A percentile compares a stretch with the other conserved stretches of the same genome.
phyloP scores from a whole-genome alignment of 2,888 invertebrate genomes.

The Gnatocerus cornutus region DNA sequence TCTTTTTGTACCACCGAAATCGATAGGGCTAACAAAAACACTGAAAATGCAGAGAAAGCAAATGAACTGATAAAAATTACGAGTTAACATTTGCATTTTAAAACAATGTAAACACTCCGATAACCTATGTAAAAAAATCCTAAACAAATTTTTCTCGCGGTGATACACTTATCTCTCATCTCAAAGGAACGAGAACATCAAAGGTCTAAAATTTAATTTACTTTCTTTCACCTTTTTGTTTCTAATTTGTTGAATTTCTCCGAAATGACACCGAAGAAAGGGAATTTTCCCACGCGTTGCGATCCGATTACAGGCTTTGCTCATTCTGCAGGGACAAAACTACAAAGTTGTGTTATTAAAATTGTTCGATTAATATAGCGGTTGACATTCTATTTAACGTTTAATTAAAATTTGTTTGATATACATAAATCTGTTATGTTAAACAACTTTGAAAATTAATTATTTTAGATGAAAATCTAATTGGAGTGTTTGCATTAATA shows the following conservation, averaged over 20 bases:
- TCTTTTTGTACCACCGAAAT: too few relatives aligned
- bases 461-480: constrained; percentile 22
- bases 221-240: constrained; percentile 50
- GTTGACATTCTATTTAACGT: constrained; percentile 20
- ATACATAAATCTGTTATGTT: background rate
- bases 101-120: constrained; percentile 32
- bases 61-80: constrained; percentile 7
- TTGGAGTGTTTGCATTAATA: constrained; percentile 6
- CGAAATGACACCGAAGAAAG: constrained; percentile 21
- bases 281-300: background rate
- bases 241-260: constrained; percentile 46
- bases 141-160: constrained; percentile 44
- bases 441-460: constrained; percentile 21
- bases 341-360: background rate
- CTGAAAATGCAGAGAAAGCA: background rate
- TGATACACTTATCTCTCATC: constrained; percentile 46
- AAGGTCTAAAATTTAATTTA: constrained; percentile 47
- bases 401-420: constrained; percentile 34
- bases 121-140: constrained; percentile 46
- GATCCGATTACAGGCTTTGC: background rate
- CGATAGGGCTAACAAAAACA: background rate
- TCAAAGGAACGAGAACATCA: constrained; percentile 48
- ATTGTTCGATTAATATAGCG: constrained; percentile 30
- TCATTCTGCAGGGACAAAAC: constrained; percentile 4
- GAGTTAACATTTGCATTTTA: constrained; percentile 38